These are phyloP conservation scores for Stomorhina lunata DNA, from an alignment of 2,888 invertebrate species.

Conservation along the genomic window DNA sequence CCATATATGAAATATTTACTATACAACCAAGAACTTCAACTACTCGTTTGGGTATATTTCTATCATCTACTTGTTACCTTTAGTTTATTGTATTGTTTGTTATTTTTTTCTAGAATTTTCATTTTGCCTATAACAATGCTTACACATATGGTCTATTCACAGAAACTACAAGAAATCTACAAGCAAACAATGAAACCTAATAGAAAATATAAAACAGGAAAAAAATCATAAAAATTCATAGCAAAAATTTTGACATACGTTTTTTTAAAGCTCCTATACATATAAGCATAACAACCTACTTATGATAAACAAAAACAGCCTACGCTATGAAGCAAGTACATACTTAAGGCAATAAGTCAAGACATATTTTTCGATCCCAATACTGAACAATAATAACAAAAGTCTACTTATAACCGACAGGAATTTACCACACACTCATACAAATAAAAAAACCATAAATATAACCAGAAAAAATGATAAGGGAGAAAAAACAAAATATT, in stretches of 20 bases:
- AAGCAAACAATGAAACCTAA: neutral
- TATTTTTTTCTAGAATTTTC: neutral
- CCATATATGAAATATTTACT: constrained; percentile 8
- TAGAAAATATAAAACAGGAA: neutral
- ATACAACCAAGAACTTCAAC: neutral
- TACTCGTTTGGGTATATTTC: neutral
- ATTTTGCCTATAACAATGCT: constrained; percentile 32
- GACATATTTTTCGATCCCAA: constrained; percentile 11
- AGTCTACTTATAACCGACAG: neutral
- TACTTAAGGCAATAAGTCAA: constrained; percentile 54
- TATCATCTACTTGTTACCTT: neutral
- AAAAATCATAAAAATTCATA: constrained; percentile 51
- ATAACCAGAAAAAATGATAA: neutral
- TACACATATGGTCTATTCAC: constrained; percentile 29
- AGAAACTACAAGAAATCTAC: neutral
- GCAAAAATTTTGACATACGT: constrained; percentile 21
- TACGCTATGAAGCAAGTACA: constrained; percentile 33
- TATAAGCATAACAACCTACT: neutral
- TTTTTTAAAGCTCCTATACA: neutral
- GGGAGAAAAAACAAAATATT: neutral
- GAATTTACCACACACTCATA: neutral
- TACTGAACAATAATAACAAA: constrained; percentile 10
- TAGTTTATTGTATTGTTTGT: constrained; percentile 20
- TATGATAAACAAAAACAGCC: constrained; percentile 17
- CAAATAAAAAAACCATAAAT: neutral